A percentile compares a stretch with the other conserved stretches of the same genome.
These are phyloP conservation scores for Pissodes strobi DNA, from an alignment of 1,140 invertebrate species.

Conservation along the genomic window DNA sequence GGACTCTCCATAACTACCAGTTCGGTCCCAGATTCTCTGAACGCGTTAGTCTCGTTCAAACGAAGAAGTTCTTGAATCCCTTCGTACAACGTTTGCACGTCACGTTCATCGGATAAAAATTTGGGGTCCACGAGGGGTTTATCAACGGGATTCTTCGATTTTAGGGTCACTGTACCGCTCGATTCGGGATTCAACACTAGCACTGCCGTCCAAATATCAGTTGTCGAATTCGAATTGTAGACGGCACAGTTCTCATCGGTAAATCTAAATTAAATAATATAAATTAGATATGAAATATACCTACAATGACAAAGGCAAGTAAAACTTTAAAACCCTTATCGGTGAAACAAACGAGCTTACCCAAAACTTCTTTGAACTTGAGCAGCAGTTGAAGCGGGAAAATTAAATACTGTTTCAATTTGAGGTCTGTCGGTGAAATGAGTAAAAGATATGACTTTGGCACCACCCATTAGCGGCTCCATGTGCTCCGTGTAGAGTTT, in stretches of 20 bases:
- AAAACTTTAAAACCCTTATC: no score
- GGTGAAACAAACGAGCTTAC: background rate
- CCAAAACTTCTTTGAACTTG: background rate
- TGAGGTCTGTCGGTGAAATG: no score
- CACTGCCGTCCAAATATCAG: slow-evolving; percentile 56
- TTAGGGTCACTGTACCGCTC: slow-evolving; percentile 69
- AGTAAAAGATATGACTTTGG: no score
- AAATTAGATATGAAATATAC: no score
- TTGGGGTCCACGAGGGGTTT: slow-evolving; percentile 81
- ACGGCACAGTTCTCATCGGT: background rate
- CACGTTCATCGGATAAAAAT: slow-evolving; percentile 68
- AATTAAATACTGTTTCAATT: no score
- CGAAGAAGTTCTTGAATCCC: slow-evolving; percentile 58
- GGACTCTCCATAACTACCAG: background rate
- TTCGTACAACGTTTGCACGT: slow-evolving; percentile 55
- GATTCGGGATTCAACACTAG: slow-evolving; percentile 74
- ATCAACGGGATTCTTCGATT: slow-evolving; percentile 68
- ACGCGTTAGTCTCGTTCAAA: slow-evolving; percentile 57
- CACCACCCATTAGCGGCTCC: no score
- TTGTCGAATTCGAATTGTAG: background rate
- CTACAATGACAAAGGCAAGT: no score
- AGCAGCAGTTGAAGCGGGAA: no score
- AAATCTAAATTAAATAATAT: no score
- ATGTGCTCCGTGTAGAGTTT: no score
- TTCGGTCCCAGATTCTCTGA: slow-evolving; percentile 57